Percentiles rank a stretch among this genome's conserved stretches.
phyloP scores from a whole-genome alignment of 1,140 invertebrate genomes.

The Tetraneura akinire region DNA sequence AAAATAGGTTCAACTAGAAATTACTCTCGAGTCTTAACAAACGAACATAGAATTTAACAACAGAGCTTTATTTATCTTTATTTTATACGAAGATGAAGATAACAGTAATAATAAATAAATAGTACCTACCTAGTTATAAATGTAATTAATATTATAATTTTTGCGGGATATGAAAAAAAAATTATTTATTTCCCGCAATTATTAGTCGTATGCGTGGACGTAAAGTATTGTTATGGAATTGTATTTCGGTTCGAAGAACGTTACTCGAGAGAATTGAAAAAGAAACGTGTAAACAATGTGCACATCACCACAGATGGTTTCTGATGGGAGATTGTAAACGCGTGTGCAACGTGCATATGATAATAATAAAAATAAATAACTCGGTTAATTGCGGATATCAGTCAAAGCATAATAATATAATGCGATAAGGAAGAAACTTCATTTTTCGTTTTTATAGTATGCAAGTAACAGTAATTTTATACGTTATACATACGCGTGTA shows the following conservation, averaged over 20 bases:
- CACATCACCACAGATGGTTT: slow-evolving; percentile 46
- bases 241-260: background rate
- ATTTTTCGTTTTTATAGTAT: background rate
- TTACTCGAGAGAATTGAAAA: background rate
- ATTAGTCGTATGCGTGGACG: too few species aligned
- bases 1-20: background rate
- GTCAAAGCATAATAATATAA: slow-evolving; percentile 24
- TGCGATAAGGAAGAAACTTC: background rate
- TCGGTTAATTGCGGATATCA: slow-evolving; percentile 9
- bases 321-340: background rate
- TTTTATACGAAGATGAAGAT: background rate
- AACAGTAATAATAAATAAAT: too few species aligned
- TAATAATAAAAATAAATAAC: background rate
- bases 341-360: background rate
- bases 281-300: background rate
- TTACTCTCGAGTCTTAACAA: background rate
- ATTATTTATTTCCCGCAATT: background rate
- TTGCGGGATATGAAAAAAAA: background rate
- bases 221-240: background rate
- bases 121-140: too few species aligned
- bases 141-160: slow-evolving; percentile 13
- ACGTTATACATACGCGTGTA: background rate
- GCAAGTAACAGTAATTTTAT: background rate
- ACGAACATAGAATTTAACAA: background rate
- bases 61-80: background rate